These are phyloP conservation scores for Temnothorax curvispinosus DNA, from an alignment of 1,140 invertebrate genomes.

Conservation along the genomic window DNA sequence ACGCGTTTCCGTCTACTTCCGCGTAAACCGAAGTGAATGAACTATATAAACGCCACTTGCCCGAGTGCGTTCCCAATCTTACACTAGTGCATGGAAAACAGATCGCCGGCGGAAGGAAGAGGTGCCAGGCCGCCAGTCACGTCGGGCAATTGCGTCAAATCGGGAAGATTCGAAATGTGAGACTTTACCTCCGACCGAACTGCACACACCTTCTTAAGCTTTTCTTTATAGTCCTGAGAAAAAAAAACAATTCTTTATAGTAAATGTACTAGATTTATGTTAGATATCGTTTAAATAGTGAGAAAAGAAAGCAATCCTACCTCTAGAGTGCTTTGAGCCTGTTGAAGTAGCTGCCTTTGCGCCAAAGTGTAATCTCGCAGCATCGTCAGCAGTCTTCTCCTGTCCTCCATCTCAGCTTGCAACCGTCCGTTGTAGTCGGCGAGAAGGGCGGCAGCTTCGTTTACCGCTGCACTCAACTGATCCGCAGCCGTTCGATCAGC, in stretches of 20 bases:
- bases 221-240: constrained; percentile 94
- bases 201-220: constrained; percentile 93
- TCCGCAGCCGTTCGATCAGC: constrained; percentile 91
- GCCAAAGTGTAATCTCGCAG: constrained; percentile 94
- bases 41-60: constrained; percentile 12
- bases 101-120: constrained; percentile 96
- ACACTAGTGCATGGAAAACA: constrained; percentile 90
- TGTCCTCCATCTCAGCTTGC: constrained; percentile 94
- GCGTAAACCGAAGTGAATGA: constrained; percentile 52
- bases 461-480: constrained; percentile 91
- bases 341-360: constrained; percentile 93
- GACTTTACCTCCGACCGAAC: constrained; percentile 95
- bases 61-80: constrained; percentile 32
- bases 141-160: constrained; percentile 95
- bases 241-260: constrained; percentile 30
- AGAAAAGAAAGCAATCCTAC: constrained; percentile 85
- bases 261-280: neutral
- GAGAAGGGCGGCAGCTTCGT: constrained; percentile 94
- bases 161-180: constrained; percentile 96
- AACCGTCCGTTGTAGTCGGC: constrained; percentile 96
- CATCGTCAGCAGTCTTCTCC: constrained; percentile 94
- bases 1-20: constrained; percentile 12
- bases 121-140: constrained; percentile 96
- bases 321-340: constrained; percentile 94
- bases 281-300: neutral